Evolutionary conservation across 1,140 invertebrate species (phyloP).

Genomic region (Odontomachus brunneus): DNA sequence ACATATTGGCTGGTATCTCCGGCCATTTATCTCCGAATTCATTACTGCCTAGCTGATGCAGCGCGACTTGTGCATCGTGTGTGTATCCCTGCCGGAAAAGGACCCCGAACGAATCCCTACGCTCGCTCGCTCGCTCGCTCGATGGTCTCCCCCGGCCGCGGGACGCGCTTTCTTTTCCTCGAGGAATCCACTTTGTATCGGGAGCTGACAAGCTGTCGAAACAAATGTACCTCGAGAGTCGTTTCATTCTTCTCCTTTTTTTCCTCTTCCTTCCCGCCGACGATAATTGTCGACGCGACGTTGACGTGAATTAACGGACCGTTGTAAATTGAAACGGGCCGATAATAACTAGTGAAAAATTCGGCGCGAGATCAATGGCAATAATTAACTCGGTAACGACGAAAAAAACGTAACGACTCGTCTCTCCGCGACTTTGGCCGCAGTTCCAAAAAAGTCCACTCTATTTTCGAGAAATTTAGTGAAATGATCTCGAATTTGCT

Average conservation of each 20-base stretch:
- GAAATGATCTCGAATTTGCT: too few species aligned
- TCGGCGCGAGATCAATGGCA: not conserved
- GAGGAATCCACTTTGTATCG: conserved; percentile 69
- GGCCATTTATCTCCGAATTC: conserved; percentile 79
- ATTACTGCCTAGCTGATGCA: conserved; percentile 75
- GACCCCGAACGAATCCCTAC: conserved; percentile 59
- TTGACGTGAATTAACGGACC: not conserved
- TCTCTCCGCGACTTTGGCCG: too few species aligned
- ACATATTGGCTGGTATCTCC: conserved; percentile 77
- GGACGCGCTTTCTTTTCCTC: conserved; percentile 63
- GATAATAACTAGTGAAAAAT: not conserved
- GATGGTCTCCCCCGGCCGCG: not conserved
- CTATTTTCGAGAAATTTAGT: too few species aligned
- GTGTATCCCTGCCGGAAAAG: conserved; percentile 45
- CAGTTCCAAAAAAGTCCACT: too few species aligned
- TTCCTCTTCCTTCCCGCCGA: conserved; percentile 18
- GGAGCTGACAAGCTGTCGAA: conserved; percentile 63
- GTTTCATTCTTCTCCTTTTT: conserved; percentile 59
- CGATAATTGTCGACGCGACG: conserved; percentile 28
- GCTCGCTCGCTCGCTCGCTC: conserved; percentile 47
- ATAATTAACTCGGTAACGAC: not conserved
- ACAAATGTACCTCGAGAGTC: conserved; percentile 64
- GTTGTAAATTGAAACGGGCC: not conserved
- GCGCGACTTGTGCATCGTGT: conserved; percentile 56
- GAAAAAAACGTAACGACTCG: too few species aligned